Conservation (phyloP, 2,113 vertebrate genomes). For the Eulacestoma nigropectus region DNA sequence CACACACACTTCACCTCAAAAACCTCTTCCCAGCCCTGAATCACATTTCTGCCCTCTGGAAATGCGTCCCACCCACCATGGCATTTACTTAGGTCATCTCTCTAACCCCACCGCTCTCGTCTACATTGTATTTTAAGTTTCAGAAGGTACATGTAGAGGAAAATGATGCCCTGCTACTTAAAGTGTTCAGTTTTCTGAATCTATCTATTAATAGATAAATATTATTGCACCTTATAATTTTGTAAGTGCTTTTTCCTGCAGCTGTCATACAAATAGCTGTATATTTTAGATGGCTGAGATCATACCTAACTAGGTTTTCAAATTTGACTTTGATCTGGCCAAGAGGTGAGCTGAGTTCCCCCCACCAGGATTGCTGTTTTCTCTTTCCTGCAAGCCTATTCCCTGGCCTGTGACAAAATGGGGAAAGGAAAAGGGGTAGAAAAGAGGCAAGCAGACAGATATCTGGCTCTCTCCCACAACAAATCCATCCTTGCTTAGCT, state of each 20-base stretch:
- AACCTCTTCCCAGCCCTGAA: neutral
- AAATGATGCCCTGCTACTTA: neutral
- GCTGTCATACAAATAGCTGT: neutral
- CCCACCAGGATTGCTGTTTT: constrained; percentile 36
- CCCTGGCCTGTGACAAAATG: constrained; percentile 22
- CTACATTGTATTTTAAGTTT: neutral
- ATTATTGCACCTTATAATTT: neutral
- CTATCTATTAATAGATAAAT: neutral
- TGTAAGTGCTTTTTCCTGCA: neutral
- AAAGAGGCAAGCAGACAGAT: neutral
- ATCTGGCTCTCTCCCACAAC: neutral
- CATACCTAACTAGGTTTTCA: neutral
- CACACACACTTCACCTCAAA: neutral
- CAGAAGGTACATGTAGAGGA: too few species aligned
- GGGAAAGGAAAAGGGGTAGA: neutral
- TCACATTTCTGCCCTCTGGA: neutral
- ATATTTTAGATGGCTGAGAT: neutral
- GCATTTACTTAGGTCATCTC: constrained; percentile 14
- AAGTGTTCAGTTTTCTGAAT: neutral
- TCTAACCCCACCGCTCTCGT: neutral
- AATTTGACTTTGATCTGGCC: constrained; percentile 31
- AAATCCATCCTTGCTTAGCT: neutral
- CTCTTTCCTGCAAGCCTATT: constrained; percentile 7
- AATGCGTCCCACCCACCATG: neutral
- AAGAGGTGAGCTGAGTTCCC: constrained; percentile 46